Evolutionary conservation across 2,888 invertebrate species (phyloP).

Genomic region (Scaptomyza flava): DNA sequence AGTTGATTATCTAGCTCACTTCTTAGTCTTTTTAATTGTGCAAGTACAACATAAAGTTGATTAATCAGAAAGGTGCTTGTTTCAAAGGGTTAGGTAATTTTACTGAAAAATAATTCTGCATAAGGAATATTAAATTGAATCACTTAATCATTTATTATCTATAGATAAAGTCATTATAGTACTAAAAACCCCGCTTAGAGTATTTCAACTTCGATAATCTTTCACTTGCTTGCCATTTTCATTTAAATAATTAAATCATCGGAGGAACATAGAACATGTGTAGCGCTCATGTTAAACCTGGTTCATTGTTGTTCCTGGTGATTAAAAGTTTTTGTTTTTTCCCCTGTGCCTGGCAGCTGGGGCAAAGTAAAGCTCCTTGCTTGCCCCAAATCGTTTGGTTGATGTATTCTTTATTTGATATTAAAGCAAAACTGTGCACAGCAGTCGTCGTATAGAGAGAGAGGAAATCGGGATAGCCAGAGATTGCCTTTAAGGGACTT

Average conservation of each 20-base stretch:
- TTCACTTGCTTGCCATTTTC: not conserved
- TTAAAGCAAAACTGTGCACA: slow-evolving; percentile 28
- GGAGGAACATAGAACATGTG: slow-evolving; percentile 52
- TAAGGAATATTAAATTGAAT: too few species aligned
- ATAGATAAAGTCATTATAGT: too few species aligned
- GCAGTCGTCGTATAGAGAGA: not conserved
- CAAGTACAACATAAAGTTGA: slow-evolving; percentile 33
- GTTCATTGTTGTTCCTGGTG: slow-evolving; percentile 1
- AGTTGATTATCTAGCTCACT: slow-evolving; percentile 60
- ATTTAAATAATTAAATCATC: slow-evolving; percentile 34
- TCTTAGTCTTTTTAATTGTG: slow-evolving; percentile 46
- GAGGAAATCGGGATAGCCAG: not conserved
- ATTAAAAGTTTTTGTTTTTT: slow-evolving; percentile 2
- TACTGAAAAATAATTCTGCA: too few species aligned
- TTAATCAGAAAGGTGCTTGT: not conserved
- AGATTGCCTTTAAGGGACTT: slow-evolving; percentile 3
- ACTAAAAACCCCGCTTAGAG: too few species aligned
- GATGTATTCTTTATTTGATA: slow-evolving; percentile 22
- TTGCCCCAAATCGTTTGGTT: slow-evolving; percentile 1
- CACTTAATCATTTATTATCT: too few species aligned
- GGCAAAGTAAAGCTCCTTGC: slow-evolving; percentile 2
- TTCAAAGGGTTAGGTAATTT: not conserved
- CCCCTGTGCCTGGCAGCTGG: slow-evolving; percentile 20
- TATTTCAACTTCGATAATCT: not conserved
- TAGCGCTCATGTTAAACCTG: slow-evolving; percentile 61